These are phyloP conservation scores for Ameiurus melas DNA, from an alignment of 2,113 vertebrate genomes.

Conservation along the genomic window DNA sequence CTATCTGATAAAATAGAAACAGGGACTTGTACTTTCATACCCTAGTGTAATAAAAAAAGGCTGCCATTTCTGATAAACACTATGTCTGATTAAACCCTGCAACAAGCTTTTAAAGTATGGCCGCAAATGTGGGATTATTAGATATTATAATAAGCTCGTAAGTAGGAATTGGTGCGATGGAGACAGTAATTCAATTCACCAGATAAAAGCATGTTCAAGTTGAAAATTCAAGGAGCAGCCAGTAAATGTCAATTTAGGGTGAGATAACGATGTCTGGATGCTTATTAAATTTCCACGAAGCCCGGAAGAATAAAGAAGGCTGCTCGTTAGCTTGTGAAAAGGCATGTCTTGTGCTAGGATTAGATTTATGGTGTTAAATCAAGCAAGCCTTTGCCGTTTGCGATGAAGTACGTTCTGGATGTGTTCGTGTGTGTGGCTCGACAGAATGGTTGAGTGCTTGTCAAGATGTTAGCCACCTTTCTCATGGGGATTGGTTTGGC, in stretches of 20 bases:
- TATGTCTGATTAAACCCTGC: slow-evolving; percentile 2
- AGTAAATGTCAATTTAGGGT: slow-evolving; percentile 14
- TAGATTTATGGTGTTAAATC: slow-evolving; percentile 34
- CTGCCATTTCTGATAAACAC: neutral
- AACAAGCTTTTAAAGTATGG: slow-evolving; percentile 1
- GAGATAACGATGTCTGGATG: slow-evolving; percentile 29
- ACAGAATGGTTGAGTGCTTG: neutral
- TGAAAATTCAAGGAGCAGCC: neutral
- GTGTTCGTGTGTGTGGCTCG: neutral
- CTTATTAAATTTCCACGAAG: slow-evolving; percentile 33
- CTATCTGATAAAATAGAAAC: neutral
- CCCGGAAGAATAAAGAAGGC: slow-evolving; percentile 9
- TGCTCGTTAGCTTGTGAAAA: slow-evolving; percentile 35
- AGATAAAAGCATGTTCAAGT: slow-evolving; percentile 12
- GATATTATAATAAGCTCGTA: neutral
- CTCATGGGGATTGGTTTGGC: neutral
- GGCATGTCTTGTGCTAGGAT: neutral
- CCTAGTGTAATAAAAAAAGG: neutral
- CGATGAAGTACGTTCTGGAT: neutral
- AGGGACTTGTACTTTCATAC: neutral
- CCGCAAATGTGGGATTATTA: neutral
- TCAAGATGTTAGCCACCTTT: slow-evolving; percentile 19
- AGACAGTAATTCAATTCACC: slow-evolving; percentile 6
- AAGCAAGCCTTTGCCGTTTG: slow-evolving; percentile 22
- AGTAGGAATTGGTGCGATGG: neutral